phyloP scores from a whole-genome alignment of 2,113 vertebrate genomes.

The Prolemur simus region DNA sequence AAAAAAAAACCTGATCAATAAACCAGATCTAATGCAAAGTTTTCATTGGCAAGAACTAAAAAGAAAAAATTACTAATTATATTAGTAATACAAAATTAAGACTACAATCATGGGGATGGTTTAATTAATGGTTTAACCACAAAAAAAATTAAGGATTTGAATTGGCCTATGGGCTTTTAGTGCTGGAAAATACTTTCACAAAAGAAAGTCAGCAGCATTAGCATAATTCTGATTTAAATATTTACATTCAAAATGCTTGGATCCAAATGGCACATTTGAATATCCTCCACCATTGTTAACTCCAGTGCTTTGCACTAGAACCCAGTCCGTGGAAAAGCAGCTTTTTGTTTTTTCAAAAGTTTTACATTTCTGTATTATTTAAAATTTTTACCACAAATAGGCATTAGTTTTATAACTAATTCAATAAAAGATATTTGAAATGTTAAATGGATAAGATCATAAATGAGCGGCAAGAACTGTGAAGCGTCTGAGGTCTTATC shows the following conservation, averaged over 20 bases:
- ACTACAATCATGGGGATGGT: background rate
- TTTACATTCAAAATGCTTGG: background rate
- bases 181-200: constrained; percentile 7
- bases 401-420: background rate
- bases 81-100: background rate
- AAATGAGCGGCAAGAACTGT: background rate
- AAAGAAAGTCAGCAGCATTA: background rate
- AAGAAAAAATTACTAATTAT: background rate
- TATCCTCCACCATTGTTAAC: background rate
- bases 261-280: background rate
- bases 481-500: background rate
- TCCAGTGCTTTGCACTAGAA: background rate
- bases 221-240: constrained; percentile 39
- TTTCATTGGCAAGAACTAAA: background rate
- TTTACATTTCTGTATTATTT: background rate
- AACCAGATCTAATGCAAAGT: background rate
- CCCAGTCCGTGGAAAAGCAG: background rate
- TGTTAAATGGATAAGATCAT: background rate
- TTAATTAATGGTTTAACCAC: background rate
- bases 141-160: background rate
- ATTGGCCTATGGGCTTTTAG: background rate
- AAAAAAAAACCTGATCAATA: background rate
- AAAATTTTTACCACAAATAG: background rate
- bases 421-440: background rate
- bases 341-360: background rate